Base-by-base conservation (phyloP, 2,113 vertebrate species). In the Cyrtonyx montezumae region DNA sequence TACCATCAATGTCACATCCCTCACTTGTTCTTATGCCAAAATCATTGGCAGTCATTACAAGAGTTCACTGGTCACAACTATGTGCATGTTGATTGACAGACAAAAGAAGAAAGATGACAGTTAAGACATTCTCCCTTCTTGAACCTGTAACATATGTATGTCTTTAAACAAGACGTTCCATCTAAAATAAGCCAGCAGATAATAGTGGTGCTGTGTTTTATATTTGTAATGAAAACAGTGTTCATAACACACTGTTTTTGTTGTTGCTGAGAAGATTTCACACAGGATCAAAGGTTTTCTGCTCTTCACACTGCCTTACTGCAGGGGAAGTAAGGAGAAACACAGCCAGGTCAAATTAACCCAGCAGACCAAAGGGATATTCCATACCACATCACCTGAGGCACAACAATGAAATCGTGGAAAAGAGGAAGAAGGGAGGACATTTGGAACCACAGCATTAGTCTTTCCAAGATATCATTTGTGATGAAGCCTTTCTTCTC, bases 161-260 rank as follows among this genome's bases (percentile, higher is more conserved):
- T 34, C 58, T 87, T 55, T 74, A 82, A 96, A 92, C 34, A 67
- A 87, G 92, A 91, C 55, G 71, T 78, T 93, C 75, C 53, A 53
- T 53, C 34, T 26, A 43, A 94, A 45, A 87, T 30, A 69, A 79
- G 58, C 82, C 90, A 42, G 37, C 56, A 34, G 46, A 53, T 53
- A 94, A 79, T 58, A 68, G 71, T 56, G 23, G 9, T 37, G 9
- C 23, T 37, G 34, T 17, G 36, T 62, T 62, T 56, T 37, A 23
- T 26, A 37, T 37, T 61, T 62, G 59, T 37, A 25, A 62, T 25
- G 36, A 62, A 61, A 37, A 61, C 22, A 37, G 34, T 11, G 34
- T 37, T 37, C 34, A 37, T 23, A 37, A 15, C 22, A 61, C 34
- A 37, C 14, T 26, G 14, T 37, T 62, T 26, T 62, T 25, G 15